Base-by-base conservation (phyloP, 2,113 vertebrate genomes). In the Neogobius melanostomus region DNA sequence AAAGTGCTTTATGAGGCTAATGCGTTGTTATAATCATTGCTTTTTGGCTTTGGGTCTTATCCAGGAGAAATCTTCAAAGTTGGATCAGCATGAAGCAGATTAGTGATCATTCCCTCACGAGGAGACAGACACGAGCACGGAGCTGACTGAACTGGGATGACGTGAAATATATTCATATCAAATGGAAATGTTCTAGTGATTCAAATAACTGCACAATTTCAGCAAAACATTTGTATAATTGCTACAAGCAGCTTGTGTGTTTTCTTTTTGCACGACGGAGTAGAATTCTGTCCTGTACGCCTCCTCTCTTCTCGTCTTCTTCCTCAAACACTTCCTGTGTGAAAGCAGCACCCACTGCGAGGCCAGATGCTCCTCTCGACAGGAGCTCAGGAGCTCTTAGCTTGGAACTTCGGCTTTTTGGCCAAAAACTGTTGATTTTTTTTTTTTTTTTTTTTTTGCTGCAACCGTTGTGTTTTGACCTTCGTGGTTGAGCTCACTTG, bases 321-420 rank as follows among this genome's bases (percentile, higher is more conserved):
- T 82, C 64, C 75, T 81, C 76, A 8, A 85, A 81, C 75, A 42
- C 47, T 28, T 90, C 86, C 84, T 79, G 76, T 87, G 85, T 69
- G 82, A 83, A 61, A 74, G 69, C 10, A 6, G 7, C 61, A 68
- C 72, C 81, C 66, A n/a, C 81, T 90, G 87, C 54, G 80, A 72
- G 77, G 76, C 85, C 89, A 91, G 86, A 89, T 90, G 89, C 76
- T 82, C 75, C 67, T 57, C 83, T 47, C 84, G 76, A 76, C 69
- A 65, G 69, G 84, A 87, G 82, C 84, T 62, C 66, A 79, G 67
- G 45, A 74, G 77, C 83, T 72, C 65, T 75, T 68, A 53, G 28
- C 69, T 72, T 78, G 62, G 69, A 69, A 4, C 71, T 66, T 69
- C 2, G 70, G 64, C 43, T 0, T 69, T 66, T 68, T 74, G 86